These are phyloP conservation scores for Crotalus horridus DNA, from an alignment of 2,113 vertebrate genomes.

Conservation along the genomic window DNA sequence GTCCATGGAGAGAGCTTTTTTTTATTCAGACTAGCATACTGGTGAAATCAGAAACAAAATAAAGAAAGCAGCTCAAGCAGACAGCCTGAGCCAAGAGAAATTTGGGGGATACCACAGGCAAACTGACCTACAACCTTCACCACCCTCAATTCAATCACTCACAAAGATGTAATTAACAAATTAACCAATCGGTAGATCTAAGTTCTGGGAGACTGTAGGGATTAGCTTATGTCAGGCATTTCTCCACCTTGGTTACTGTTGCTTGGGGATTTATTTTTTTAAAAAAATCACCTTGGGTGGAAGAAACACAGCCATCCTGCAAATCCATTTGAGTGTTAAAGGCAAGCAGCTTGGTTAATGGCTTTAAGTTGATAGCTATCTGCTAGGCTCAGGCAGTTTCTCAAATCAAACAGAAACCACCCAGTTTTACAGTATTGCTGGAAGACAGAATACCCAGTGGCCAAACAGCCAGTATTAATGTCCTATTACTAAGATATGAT, in stretches of 20 bases:
- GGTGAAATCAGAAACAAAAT: neutral
- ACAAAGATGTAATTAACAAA: neutral
- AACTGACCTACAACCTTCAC: neutral
- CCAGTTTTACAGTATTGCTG: neutral
- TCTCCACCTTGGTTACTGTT: neutral
- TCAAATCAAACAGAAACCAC: neutral
- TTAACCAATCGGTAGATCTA: neutral
- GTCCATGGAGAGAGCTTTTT: neutral
- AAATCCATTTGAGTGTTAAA: neutral
- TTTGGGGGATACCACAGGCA: neutral
- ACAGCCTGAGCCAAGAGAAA: neutral
- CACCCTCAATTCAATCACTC: neutral
- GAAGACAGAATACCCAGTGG: neutral
- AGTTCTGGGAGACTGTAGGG: neutral
- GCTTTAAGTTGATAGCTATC: neutral
- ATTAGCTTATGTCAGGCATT: neutral
- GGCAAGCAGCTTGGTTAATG: neutral
- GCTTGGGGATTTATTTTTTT: neutral
- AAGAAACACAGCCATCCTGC: neutral
- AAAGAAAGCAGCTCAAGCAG: neutral
- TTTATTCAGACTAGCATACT: neutral
- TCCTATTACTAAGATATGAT: slow-evolving; percentile 20
- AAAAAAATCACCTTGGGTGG: neutral
- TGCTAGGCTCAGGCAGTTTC: neutral
- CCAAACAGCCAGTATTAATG: slow-evolving; percentile 4